phyloP scores from a whole-genome alignment of 1,140 invertebrate genomes.

The Lineus longissimus region DNA sequence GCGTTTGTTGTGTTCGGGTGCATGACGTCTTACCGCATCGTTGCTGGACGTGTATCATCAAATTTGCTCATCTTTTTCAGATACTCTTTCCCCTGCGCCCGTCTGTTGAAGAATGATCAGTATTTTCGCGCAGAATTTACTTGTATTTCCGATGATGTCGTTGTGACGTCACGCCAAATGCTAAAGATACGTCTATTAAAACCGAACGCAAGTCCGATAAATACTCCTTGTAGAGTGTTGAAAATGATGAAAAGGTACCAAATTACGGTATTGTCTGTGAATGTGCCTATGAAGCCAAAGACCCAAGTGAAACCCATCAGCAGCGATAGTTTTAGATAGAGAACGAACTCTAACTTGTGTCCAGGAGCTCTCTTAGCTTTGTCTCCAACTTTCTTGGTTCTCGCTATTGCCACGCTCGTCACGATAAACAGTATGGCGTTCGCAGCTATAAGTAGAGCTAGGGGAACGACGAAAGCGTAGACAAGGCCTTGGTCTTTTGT shows the following conservation, averaged over 20 bases:
- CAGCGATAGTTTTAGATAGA: conserved; percentile 56
- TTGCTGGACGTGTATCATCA: too few relatives aligned
- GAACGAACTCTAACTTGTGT: conserved; percentile 34
- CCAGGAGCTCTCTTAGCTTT: conserved; percentile 20
- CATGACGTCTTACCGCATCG: too few relatives aligned
- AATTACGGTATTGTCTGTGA: conserved; percentile 24
- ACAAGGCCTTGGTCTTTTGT: conserved; percentile 56
- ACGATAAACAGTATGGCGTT: conserved; percentile 58
- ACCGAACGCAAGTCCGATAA: conserved; percentile 27
- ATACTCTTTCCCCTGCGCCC: too few relatives aligned
- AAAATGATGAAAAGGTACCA: conserved; percentile 52
- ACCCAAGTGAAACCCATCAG: conserved; percentile 59
- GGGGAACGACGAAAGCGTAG: conserved; percentile 58
- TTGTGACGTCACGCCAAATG: too few relatives aligned
- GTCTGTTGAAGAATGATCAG: too few relatives aligned
- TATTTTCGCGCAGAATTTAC: too few relatives aligned
- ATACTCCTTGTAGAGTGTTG: conserved; percentile 50
- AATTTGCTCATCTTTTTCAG: too few relatives aligned
- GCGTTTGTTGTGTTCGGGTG: too few relatives aligned
- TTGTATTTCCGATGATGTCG: too few relatives aligned
- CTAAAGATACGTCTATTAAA: conserved; percentile 1
- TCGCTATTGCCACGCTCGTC: conserved; percentile 40
- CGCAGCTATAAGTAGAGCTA: conserved; percentile 54
- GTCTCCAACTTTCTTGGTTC: conserved; percentile 18
- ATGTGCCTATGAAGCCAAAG: conserved; percentile 52